Base-by-base conservation (phyloP, 2,888 invertebrate genomes). In the Rhogogaster chlorosoma region DNA sequence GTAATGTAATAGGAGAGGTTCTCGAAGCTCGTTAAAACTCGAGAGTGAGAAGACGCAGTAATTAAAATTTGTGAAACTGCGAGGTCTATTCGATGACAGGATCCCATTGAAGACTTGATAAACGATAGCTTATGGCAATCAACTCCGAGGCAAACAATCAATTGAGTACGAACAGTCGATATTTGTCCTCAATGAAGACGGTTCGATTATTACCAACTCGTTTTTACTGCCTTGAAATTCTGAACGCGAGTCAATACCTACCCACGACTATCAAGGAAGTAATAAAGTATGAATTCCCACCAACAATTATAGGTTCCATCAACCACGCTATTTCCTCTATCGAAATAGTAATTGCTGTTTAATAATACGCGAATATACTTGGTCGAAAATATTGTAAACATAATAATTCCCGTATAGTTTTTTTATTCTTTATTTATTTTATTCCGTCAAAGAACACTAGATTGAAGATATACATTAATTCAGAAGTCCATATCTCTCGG, bases 191-290 rank as follows among this genome's bases (percentile, higher is more conserved):
- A 45, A 73, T 10, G 73, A 73, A 73, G 22, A 42, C 38, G 15
- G n/a, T 77, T 77, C 77, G 53, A 77, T 77, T 29, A 77, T 38
- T 26, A 73, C 22, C 38, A 73, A 38, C 42, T 73, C 32, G 67
- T 18, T 73, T 36, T 42, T 73, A 29, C 29, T 73, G 61, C 36
- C 80, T 80, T 80, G 32, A 80, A 80, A 57, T 80, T 80, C 57
- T 78, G 18, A n/a, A 57, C 38, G 36, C 6, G 9, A 70, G 36
- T 53, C n/a, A 32, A 71, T 38, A n/a, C 36, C 36, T 10, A n/a
- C 15, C 0, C 18, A 32, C 78, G 57, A 61, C 22, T 38, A 80
- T 80, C 36, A n/a, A 80, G 80, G 80, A 80, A 80, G 80, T 80
- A 80, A 61, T 22, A 61, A 61, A 38, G n/a, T 36, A 80, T 36